These are phyloP conservation scores for Amiota mariae DNA, from an alignment of 2,888 invertebrate genomes.

Conservation along the genomic window DNA sequence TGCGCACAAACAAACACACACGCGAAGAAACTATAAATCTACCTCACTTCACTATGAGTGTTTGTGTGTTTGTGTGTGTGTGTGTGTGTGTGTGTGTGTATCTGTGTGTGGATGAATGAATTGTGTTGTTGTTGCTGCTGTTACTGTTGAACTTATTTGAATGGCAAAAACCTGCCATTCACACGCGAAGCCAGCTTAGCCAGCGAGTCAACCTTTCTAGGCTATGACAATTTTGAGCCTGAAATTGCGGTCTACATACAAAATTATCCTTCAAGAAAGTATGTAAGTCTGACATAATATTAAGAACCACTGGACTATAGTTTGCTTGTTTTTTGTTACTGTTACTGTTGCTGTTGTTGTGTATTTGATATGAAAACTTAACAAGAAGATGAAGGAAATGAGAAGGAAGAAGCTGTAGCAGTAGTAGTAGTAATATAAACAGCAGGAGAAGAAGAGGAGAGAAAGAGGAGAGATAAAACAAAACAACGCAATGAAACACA, in stretches of 20 bases:
- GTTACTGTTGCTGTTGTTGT: neutral
- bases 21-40: constrained; percentile 20
- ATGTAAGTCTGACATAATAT: too few species aligned
- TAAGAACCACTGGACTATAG: too few species aligned
- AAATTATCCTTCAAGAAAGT: too few species aligned
- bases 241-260: too few species aligned
- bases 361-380: constrained; percentile 8
- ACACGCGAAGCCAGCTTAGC: neutral
- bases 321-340: too few species aligned
- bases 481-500: neutral
- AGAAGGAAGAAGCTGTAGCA: neutral
- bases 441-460: neutral
- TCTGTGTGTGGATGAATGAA: constrained; percentile 18
- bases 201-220: neutral
- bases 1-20: constrained; percentile 41
- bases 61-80: neutral
- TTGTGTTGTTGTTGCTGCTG: neutral
- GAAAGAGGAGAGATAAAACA: neutral
- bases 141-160: neutral
- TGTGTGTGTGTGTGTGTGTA: too few species aligned
- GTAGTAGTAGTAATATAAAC: too few species aligned
- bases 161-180: constrained; percentile 6
- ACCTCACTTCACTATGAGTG: neutral
- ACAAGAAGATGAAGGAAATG: too few species aligned
- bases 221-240: too few species aligned